Evolutionary conservation across 2,888 invertebrate species (phyloP).

Genomic region (Callimorpha dominula): DNA sequence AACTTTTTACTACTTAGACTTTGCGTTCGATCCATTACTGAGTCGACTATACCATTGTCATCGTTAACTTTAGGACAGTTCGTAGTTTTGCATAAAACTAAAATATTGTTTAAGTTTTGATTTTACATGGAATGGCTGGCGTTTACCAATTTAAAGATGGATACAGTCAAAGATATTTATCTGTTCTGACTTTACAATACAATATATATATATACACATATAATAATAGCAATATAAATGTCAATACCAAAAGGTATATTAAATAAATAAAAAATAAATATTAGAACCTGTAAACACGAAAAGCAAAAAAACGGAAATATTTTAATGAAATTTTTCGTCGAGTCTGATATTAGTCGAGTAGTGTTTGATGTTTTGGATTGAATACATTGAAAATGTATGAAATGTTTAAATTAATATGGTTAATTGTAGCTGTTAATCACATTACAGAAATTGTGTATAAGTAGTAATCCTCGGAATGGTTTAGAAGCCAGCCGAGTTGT

Average conservation of each 20-base stretch:
- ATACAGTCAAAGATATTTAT: background rate
- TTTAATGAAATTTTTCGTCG: background rate
- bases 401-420: background rate
- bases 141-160: background rate
- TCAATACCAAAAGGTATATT: background rate
- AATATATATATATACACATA: too few species aligned
- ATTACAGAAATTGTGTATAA: background rate
- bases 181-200: background rate
- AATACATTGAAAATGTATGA: background rate
- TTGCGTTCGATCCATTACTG: background rate
- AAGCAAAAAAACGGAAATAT: background rate
- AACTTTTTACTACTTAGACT: background rate
- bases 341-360: background rate
- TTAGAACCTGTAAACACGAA: background rate
- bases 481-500: background rate
- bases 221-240: background rate
- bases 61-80: background rate
- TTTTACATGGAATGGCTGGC: background rate
- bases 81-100: too few species aligned
- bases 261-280: background rate
- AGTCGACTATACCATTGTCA: background rate
- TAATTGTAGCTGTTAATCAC: background rate
- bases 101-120: background rate
- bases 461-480: background rate
- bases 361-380: background rate